Base-by-base conservation (phyloP, 2,113 vertebrate species). In the Suricata suricatta region DNA sequence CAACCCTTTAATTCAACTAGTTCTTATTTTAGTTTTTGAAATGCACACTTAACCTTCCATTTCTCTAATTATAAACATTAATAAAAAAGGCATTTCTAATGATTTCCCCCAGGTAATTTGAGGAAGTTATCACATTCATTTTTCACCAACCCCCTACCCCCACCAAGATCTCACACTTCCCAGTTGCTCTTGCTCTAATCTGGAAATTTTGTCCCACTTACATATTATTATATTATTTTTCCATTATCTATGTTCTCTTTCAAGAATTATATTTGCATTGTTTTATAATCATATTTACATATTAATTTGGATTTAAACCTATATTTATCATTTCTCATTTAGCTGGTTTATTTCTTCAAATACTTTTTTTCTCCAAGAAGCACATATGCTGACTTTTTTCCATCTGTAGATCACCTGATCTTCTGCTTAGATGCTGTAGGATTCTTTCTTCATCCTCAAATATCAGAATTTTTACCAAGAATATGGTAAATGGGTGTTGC, bases 141-240 rank as follows among this genome's bases (percentile, higher is more conserved):
- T 74, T 90, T 25, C 14, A 84, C 23, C n/a, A 29, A 7, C 5
- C 3, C 14, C 16, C 7, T 38, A 1, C 17, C 60, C 41, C 60
- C 41, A 17, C 17, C 0, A 71, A 57, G 41, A 31, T 77, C 44
- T 93, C n/a, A 88, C 1, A 77, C 12, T 33, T 33, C 1, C 38
- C 13, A 79, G 44, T 71, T 96, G 80, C 54, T 38, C 31, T 88
- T 81, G 29, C 38, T 72, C 4, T 91, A 71, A 76, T 88, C 23
- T 95, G 8, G n/a, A 97, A 96, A 90, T 72, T 64, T 25, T 88
- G 38, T 64, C 19, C 38, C 38, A 93, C 63, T 63, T 93, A 96
- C 23, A 66, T 66, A 86, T 35, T 74, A 33, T 29, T 88, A 82
- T 31, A 52, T 47, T 89, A 83, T 47, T 74, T 93, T 95, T 71